Conservation (phyloP, 2,888 invertebrate genomes). For the Deilephila porcellus region DNA sequence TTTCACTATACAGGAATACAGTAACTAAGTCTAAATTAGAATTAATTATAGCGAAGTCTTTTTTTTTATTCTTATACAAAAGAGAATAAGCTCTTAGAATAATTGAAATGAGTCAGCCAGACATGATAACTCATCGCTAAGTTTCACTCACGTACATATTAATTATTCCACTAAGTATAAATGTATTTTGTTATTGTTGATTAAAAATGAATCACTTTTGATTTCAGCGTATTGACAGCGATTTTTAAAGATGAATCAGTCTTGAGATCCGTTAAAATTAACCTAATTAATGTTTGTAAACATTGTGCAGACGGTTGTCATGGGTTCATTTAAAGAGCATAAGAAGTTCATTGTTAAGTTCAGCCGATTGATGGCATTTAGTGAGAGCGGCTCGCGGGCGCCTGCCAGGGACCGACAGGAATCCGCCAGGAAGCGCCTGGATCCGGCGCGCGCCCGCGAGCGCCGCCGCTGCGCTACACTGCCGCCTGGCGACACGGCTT, state of each 20-base stretch:
- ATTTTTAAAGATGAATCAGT: constrained; percentile 42
- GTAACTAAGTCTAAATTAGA: no score
- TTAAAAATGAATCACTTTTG: background rate
- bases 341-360: constrained; percentile 81
- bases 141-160: background rate
- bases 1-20: background rate
- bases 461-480: constrained; percentile 37
- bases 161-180: background rate
- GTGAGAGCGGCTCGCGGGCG: constrained; percentile 50
- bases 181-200: background rate
- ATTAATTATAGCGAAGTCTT: no score
- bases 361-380: constrained; percentile 66
- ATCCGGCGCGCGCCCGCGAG: constrained; percentile 48
- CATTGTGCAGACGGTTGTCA: constrained; percentile 54
- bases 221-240: constrained; percentile 26
- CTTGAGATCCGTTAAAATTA: constrained; percentile 56
- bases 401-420: constrained; percentile 71
- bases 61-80: no score
- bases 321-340: constrained; percentile 65
- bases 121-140: background rate
- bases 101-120: no score
- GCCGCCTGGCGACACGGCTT: constrained; percentile 39
- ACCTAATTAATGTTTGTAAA: constrained; percentile 76
- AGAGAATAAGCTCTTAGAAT: no score
- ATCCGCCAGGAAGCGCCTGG: constrained; percentile 63